Evolutionary conservation across 2,113 vertebrate species (phyloP), one percentile per base, ranked within the genome.

Genomic region (Sceloporus undulatus): DNA sequence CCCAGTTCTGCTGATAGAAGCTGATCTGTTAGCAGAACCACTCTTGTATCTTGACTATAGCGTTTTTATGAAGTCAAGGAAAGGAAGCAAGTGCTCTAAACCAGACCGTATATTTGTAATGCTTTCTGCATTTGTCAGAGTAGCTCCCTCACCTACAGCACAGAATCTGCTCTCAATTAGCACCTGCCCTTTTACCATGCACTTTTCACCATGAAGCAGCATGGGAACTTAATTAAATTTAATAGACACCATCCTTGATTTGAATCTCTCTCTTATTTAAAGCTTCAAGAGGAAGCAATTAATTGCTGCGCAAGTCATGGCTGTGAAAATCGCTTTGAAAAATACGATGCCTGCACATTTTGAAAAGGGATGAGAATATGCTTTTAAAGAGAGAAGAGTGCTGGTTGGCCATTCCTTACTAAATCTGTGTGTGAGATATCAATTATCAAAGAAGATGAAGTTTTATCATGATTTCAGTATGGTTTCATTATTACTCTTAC

Each of bases 141-240:
- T 4, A 86, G 80, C 82, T 78, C 25, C 23, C 40, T 83, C 82
- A 86, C 88, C 54, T 88, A 77, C 68, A 59, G 85, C 90, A 92
- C 73, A 75, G 68, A 89, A 94, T 85, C 54, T 56, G 73, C 82
- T 91, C 78, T 80, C 77, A 91, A 86, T 92, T 92, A 92, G 79
- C 89, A 92, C 73, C 42, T 93, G 83, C 54, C 76, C 77, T 70
- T 90, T 91, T 74, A 87, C 80, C n/a, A 73, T 84, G 85, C 59
- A 74, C 77, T 48, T 88, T 85, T 92, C 86, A 87, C 82, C 54
- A 82, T 87, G 80, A 79, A 90, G 90, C 80, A 85, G 82, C 90
- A 86, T 85, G 91, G 88, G 68, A 92, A 93, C 84, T 90, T 92
- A 92, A 94, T 92, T 92, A 91, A 90, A 88, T 90, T 83, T 90